Evolutionary conservation across 2,888 invertebrate genomes (phyloP).

Genomic region (Teinopalpus imperialis): DNA sequence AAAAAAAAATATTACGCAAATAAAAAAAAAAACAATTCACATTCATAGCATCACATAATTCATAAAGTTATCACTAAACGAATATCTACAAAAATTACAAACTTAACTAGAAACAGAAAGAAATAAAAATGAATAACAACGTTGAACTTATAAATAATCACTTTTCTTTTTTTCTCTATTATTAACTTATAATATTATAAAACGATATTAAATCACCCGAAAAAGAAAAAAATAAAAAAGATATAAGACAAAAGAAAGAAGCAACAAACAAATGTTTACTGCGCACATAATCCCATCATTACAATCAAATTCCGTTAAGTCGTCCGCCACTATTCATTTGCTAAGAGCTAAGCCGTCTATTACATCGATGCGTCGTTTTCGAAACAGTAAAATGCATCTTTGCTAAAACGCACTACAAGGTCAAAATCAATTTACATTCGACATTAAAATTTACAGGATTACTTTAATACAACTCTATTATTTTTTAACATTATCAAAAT

Average conservation of each 20-base stretch:
- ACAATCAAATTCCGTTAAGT: slow-evolving; percentile 12
- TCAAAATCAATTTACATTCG: too few species aligned
- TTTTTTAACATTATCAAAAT: too few species aligned
- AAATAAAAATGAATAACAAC: slow-evolving; percentile 49
- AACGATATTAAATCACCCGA: slow-evolving; percentile 8
- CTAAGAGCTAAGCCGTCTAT: slow-evolving; percentile 17
- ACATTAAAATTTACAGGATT: too few species aligned
- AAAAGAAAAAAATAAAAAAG: slow-evolving; percentile 22
- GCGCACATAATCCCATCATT: slow-evolving; percentile 8
- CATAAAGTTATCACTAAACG: slow-evolving; percentile 33
- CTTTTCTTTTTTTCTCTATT: slow-evolving; percentile 28
- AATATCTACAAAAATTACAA: slow-evolving; percentile 52
- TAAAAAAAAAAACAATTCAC: slow-evolving; percentile 30
- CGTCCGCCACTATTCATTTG: slow-evolving; percentile 14
- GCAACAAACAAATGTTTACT: slow-evolving; percentile 11
- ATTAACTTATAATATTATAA: slow-evolving; percentile 10
- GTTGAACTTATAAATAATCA: slow-evolving; percentile 38
- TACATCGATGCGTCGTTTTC: slow-evolving; percentile 16
- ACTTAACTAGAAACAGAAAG: slow-evolving; percentile 59
- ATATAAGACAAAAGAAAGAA: slow-evolving; percentile 4
- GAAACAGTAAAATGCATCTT: too few species aligned
- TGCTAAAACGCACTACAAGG: too few species aligned
- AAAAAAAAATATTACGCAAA: slow-evolving; percentile 21
- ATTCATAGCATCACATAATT: slow-evolving; percentile 40
- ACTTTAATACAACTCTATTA: too few species aligned